Base-by-base conservation (phyloP, 1,140 invertebrate species). In the Brachionus plicatilis region DNA sequence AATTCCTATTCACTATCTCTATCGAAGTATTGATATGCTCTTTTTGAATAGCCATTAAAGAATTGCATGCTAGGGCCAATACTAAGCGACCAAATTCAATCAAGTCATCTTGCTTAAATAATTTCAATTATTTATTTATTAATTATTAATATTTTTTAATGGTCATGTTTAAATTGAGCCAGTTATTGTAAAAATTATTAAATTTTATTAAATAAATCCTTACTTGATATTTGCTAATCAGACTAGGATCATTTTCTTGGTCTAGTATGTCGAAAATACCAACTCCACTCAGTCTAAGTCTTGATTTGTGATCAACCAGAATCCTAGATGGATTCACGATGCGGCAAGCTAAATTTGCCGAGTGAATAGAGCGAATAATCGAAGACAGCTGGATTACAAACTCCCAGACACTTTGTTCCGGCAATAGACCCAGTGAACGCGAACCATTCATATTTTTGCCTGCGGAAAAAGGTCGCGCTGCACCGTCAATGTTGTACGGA, bases 341-440 rank as follows among this genome's bases (percentile, higher is more conserved):
- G 20, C 60, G 66, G 43, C 85, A 75, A 14, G 92, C 91, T 17
- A 93, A 88, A 20, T 91, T 93, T 85, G 94, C 93, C 78, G 94
- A 92, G 90, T 99, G 97, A 86, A 98, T 95, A 68, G 94, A 93
- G 56, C 96, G 91, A 65, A 99, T 90, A 3, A 95, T 96, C n/a
- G 95, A 95, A 47, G 95, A 97, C 66, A 99, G 90, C 90, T 99
- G 96, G 72, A 98, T 95, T 29, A 98, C 93, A 85, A 97, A 96
- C 85, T 94, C 94, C 96, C 97, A 99, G 85, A 99, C 93, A 53
- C 95, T 92, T 84, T 93, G 93, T 88, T 98, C 97, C 0, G 96
- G 94, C 80, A 98, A 90, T 90, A 94, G 92, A 90, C 89, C 91
- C 87, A 91, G 68, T 12, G 65, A 85, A 50, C 41, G 72, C 7